Evolutionary conservation across 2,797 vertebrate genomes (phyloP).

Genomic region (Amblyraja radiata): DNA sequence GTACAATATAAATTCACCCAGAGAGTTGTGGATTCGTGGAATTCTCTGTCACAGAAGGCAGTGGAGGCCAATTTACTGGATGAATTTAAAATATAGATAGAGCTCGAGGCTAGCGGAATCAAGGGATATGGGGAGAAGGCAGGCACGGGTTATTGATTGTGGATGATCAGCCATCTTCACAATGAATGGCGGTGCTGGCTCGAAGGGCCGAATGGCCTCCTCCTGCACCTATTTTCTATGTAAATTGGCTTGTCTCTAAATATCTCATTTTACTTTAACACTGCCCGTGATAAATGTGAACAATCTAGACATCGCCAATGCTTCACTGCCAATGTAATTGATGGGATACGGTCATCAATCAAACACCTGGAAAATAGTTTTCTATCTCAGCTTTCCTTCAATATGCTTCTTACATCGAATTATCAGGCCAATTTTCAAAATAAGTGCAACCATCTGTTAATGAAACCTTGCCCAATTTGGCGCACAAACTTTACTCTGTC

Average conservation of each 20-base stretch:
- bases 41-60: too few relatives aligned
- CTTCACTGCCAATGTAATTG: not conserved
- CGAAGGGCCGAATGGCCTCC: too few relatives aligned
- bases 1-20: not conserved
- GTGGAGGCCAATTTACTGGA: too few relatives aligned
- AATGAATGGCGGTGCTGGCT: too few relatives aligned
- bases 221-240: too few relatives aligned
- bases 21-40: too few relatives aligned
- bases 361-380: not conserved
- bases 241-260: not conserved
- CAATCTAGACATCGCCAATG: not conserved
- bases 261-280: not conserved
- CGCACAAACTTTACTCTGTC: not conserved
- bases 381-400: slow-evolving; percentile 75
- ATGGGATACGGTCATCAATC: not conserved
- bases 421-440: not conserved
- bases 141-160: too few relatives aligned
- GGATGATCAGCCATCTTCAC: too few relatives aligned
- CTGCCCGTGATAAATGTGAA: not conserved
- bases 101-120: too few relatives aligned
- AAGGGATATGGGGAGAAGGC: too few relatives aligned
- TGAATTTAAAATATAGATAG: too few relatives aligned
- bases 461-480: not conserved
- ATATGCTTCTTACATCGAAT: slow-evolving; percentile 53
- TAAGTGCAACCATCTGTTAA: not conserved